Base-by-base conservation (phyloP, 1,140 invertebrate genomes). In the Proctacanthus coquilletti region DNA sequence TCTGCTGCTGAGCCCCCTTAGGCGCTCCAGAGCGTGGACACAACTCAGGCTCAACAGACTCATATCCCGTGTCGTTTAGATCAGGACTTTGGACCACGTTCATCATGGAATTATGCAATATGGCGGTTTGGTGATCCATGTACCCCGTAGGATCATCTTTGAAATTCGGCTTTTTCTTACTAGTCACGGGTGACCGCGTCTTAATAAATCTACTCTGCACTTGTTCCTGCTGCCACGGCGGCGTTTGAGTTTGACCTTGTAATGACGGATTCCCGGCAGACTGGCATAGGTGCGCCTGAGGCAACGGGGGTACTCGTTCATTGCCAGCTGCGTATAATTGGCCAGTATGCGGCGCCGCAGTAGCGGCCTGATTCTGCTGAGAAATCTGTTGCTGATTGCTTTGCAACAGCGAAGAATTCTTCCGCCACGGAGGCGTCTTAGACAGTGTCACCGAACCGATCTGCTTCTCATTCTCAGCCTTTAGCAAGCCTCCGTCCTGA, bases 141-240 rank as follows among this genome's bases (percentile, higher is more conserved):
- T 88, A 91, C 4, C 81, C 85, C 51, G 77, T 86, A 0, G 85
- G 84, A 60, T 92, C 85, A 45, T 91, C 85, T 65, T 89, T 75
- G 49, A 89, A 89, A 23, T 77, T 80, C 2, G 76, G 77, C n/a
- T n/a, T n/a, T n/a, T n/a, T n/a, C n/a, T n/a, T n/a, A n/a, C n/a
- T n/a, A n/a, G n/a, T n/a, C n/a, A n/a, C n/a, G n/a, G n/a, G n/a
- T n/a, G n/a, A n/a, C n/a, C n/a, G n/a, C n/a, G 32, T 14, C 13
- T 38, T 40, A 18, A 15, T 35, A 39, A 9, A 39, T 15, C 32
- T 40, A 38, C 34, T 34, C 41, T 43, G 35, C 15, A 15, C 17
- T 27, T 27, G 23, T 44, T 80, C 74, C 19, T 76, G 68, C 18
- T 70, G 53, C 72, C 72, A 74, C n/a, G 69, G 60, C 42, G 70